Evolutionary conservation across 2,888 invertebrate genomes (phyloP).

Genomic region (Drosophila rellima): DNA sequence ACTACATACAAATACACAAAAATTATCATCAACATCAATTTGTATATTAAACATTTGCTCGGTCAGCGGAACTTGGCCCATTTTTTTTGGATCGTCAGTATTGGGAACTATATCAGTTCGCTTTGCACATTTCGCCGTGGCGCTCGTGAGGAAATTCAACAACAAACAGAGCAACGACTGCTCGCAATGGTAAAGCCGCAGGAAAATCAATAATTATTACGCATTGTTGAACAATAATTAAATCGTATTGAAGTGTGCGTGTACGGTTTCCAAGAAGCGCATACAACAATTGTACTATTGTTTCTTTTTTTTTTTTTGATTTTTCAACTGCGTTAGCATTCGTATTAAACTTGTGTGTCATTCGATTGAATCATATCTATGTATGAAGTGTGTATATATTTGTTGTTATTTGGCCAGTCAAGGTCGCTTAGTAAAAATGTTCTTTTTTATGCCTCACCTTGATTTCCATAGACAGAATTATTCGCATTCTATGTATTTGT

Average conservation of each 20-base stretch:
- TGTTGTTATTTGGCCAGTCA: slow-evolving; percentile 59
- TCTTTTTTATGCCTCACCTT: slow-evolving; percentile 75
- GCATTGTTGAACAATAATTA: slow-evolving; percentile 46
- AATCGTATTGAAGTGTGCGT: slow-evolving; percentile 31
- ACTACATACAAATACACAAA: slow-evolving; percentile 22
- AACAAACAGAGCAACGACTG: slow-evolving; percentile 71
- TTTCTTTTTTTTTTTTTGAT: too few relatives aligned
- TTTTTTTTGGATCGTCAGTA: slow-evolving; percentile 66
- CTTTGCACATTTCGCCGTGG: slow-evolving; percentile 84
- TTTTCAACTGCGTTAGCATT: slow-evolving; percentile 4
- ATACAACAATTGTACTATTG: slow-evolving; percentile 8
- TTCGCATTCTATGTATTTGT: slow-evolving; percentile 12
- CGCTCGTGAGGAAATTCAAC: slow-evolving; percentile 79
- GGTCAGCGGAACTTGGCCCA: slow-evolving; percentile 69
- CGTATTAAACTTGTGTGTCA: slow-evolving; percentile 6
- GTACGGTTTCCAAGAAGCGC: slow-evolving; percentile 24
- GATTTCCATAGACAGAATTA: slow-evolving; percentile 70
- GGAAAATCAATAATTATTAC: slow-evolving; percentile 64
- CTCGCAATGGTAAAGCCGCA: slow-evolving; percentile 82
- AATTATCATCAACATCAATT: slow-evolving; percentile 61
- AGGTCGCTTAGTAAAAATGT: slow-evolving; percentile 60
- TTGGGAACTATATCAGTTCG: slow-evolving; percentile 84
- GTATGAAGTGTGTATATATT: slow-evolving; percentile 17
- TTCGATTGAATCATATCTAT: slow-evolving; percentile 15
- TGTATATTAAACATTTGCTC: slow-evolving; percentile 62